Evolutionary conservation across 2,113 vertebrate species (phyloP).

Genomic region (Amblyopsis rosae): DNA sequence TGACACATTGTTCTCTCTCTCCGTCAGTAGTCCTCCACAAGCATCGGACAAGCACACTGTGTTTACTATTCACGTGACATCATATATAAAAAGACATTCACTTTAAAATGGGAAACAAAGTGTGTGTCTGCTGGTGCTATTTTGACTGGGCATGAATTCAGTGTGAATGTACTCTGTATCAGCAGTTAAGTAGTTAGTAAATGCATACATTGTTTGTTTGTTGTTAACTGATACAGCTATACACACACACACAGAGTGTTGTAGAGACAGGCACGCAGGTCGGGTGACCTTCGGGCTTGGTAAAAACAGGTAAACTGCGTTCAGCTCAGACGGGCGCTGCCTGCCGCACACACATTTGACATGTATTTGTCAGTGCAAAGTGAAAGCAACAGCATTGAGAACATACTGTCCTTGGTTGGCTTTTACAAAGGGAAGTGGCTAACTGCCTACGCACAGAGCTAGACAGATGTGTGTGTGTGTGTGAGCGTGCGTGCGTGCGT

Average conservation of each 20-base stretch:
- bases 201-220: neutral
- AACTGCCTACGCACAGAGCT: conserved; percentile 50
- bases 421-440: conserved; percentile 67
- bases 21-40: conserved; percentile 46
- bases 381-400: conserved; percentile 64
- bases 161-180: neutral
- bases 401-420: conserved; percentile 69
- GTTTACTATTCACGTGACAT: neutral
- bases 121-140: too few relatives aligned
- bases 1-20: conserved; percentile 43
- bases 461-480: neutral
- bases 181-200: too few relatives aligned
- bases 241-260: neutral
- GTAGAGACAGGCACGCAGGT: conserved; percentile 5
- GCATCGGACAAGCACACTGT: conserved; percentile 37
- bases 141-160: too few relatives aligned
- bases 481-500: too few relatives aligned
- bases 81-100: too few relatives aligned
- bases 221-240: conserved; percentile 8
- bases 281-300: conserved; percentile 20
- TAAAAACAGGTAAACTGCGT: conserved; percentile 1
- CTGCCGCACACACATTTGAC: conserved; percentile 28
- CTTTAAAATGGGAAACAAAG: too few relatives aligned
- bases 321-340: conserved; percentile 30
- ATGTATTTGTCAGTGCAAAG: conserved; percentile 49